Evolutionary conservation across 2,888 invertebrate species (phyloP), one percentile per base, ranked within the genome.

Genomic region (Lagria hirta): DNA sequence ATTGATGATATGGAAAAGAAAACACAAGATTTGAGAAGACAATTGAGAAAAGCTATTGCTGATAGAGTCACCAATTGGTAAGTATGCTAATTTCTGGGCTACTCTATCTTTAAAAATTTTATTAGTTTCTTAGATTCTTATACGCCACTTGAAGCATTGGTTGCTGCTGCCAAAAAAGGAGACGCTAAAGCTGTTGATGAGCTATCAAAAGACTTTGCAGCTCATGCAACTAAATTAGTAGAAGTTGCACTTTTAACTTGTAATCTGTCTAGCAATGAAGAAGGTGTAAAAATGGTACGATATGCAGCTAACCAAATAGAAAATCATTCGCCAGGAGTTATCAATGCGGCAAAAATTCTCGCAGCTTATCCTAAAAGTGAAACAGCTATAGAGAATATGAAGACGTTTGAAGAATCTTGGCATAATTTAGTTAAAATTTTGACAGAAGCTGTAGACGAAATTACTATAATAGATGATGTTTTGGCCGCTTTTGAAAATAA

Each of bases 401-500:
- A 89, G 37, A 92, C 93, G 0, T 99, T 98, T 75, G 86, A 89
- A 35, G 87, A 89, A 64, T 88, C 91, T n/a, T 98, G 97, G 96
- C 91, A 93, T 68, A 84, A 84, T 55, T 94, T 92, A 73, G 96
- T 98, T 21, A 79, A 88, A 17, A 84, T 98, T 59, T 76, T 99
- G 18, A 98, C 97, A 0, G 95, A 97, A 70, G 97, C 98, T 5
- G 97, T 99, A 0, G 99, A 99, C 72, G 96, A 97, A 62, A 95
- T 99, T 58, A 98, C 97, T 23, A 97, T 96, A 2, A 94, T 99
- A 52, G 97, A 98, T 66, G 99, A 99, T 75, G 98, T 99, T 77
- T 76, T 99, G 43, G 97, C 98, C 1, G 98, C 99, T 32, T 95
- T 94, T 52, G 98, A 99, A 74, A 95, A 92, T 71, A 98, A 98